Conservation (phyloP, 2,888 invertebrate genomes). For the Eremobia ochroleuca region DNA sequence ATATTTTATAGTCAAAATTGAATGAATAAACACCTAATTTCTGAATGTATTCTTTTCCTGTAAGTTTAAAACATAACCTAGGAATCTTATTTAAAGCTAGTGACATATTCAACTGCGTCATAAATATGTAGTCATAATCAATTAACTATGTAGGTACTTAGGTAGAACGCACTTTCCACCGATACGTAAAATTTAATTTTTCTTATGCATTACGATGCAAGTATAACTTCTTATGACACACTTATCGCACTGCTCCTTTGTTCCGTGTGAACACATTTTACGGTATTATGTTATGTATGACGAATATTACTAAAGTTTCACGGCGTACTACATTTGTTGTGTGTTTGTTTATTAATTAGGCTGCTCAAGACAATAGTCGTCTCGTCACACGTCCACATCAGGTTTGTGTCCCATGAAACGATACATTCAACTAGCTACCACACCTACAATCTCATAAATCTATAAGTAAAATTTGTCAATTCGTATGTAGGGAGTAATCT, state of each 20-base stretch:
- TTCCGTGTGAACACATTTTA: neutral
- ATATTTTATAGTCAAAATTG: neutral
- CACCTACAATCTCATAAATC: too few relatives aligned
- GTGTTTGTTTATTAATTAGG: constrained; percentile 8
- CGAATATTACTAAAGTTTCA: neutral
- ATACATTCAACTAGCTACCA: neutral
- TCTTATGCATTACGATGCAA: neutral
- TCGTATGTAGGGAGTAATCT: neutral
- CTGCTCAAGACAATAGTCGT: neutral
- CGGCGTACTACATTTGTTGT: neutral
- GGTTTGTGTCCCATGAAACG: neutral
- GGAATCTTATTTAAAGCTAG: neutral
- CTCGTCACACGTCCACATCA: neutral
- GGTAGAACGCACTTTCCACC: neutral
- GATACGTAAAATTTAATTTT: neutral
- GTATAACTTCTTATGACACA: constrained; percentile 14
- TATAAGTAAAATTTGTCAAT: neutral
- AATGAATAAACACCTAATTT: neutral
- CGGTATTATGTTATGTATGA: neutral
- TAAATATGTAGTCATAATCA: too few relatives aligned
- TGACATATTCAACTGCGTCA: neutral
- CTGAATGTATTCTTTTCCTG: neutral
- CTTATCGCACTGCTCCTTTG: neutral
- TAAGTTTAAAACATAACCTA: neutral
- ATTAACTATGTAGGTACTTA: neutral